Conservation (phyloP, 2,797 vertebrate species). For the Enteromius viviparus region DNA sequence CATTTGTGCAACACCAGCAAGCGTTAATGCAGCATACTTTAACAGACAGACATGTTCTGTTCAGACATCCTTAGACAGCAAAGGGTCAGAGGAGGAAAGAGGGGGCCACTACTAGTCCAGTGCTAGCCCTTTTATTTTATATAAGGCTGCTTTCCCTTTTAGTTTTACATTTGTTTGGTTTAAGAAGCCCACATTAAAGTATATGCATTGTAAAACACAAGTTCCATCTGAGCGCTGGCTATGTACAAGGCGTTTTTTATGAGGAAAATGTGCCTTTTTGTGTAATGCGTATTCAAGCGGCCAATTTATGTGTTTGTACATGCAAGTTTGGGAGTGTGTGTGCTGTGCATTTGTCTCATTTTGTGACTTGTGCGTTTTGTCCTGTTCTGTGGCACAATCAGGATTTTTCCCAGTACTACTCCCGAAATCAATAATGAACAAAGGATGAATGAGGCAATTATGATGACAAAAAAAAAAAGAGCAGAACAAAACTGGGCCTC, state of each 20-base stretch:
- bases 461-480: slow-evolving; percentile 36
- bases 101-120: background rate
- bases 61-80: slow-evolving; percentile 5
- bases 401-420: slow-evolving; percentile 34
- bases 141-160: background rate
- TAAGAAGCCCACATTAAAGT: background rate
- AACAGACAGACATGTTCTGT: slow-evolving; percentile 2
- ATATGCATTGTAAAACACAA: background rate
- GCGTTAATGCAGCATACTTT: slow-evolving; percentile 65
- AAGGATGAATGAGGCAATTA: slow-evolving; percentile 51
- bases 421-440: slow-evolving; percentile 49
- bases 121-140: background rate
- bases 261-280: background rate
- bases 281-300: slow-evolving; percentile 29
- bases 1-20: slow-evolving; percentile 67
- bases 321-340: slow-evolving; percentile 7
- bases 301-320: slow-evolving; percentile 30
- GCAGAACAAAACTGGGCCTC: slow-evolving; percentile 4
- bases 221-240: background rate
- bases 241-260: slow-evolving; percentile 49
- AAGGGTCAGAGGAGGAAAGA: background rate
- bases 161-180: slow-evolving; percentile 1
- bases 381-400: slow-evolving; percentile 31
- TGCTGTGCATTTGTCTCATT: background rate
- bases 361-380: slow-evolving; percentile 18